Base-by-base conservation (phyloP, 1,140 invertebrate genomes). In the Ctenoplectra terminalis region DNA sequence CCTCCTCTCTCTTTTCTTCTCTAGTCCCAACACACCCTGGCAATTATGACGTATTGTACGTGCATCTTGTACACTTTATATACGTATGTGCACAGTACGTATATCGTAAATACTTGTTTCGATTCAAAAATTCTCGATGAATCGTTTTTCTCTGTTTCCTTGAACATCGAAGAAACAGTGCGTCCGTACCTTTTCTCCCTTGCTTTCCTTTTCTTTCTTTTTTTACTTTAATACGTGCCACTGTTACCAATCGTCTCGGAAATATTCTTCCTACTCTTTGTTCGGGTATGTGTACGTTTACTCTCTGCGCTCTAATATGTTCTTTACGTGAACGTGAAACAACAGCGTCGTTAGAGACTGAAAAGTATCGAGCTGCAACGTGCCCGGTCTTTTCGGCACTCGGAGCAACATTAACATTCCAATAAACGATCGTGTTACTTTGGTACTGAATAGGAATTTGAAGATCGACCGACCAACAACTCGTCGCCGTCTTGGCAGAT, bases 61-160 rank as follows among this genome's bases (percentile, higher is more conserved):
- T n/a, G 34, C 34, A 37, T 64, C 31, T n/a, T 13, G 8, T 40
- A 64, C 23, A 40, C 26, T 40, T n/a, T 66, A 43, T 6, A 26
- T 66, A 43, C n/a, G n/a, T 66, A 43, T 31, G n/a, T n/a, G 6
- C 26, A 5, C 1, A 5, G 29, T n/a, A 61, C 23, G 26, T 50
- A 40, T 52, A 43, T 26, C 64, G 54, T 23, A 50, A 70, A n/a
- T 78, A 23, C 20, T 69, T 52, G 50, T 67, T 29, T 54, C 40
- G 48, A 66, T 13, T 48, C 48, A 11, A 63, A 50, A 46, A 31
- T 31, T 17, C 34, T 74, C 40, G 23, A 58, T 40, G n/a, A 58
- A 82, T 83, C 54, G 37, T 46, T 46, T n/a, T 31, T 17, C 64
- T 56, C 56, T 54, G 15, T 54, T 29, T 46, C 26, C 63, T 79